phyloP scores from a whole-genome alignment of 2,888 invertebrate species.

The Cybosia mesomella region DNA sequence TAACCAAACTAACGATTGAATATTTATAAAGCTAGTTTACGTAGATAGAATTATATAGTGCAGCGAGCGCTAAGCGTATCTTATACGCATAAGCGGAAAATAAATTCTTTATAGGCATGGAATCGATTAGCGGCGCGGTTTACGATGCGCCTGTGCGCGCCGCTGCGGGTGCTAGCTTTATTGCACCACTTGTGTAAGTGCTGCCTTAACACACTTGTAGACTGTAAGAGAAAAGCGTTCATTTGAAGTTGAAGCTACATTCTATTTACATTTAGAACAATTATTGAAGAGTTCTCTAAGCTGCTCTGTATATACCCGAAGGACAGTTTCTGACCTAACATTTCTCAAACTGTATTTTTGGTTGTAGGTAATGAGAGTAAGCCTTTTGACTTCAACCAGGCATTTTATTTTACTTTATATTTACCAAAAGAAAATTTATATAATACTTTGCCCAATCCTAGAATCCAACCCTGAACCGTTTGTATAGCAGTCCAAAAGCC shows the following conservation, averaged over 20 bases:
- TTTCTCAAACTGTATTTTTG: background rate
- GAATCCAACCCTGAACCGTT: background rate
- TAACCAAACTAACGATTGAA: slow-evolving; percentile 29
- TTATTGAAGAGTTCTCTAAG: background rate
- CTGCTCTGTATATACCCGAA: background rate
- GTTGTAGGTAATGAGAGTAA: background rate
- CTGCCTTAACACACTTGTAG: slow-evolving; percentile 29
- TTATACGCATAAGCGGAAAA: slow-evolving; percentile 61
- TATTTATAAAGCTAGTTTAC: slow-evolving; percentile 44
- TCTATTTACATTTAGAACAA: background rate
- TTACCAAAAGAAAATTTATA: background rate
- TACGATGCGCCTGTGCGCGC: slow-evolving; percentile 55
- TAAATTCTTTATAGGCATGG: slow-evolving; percentile 68
- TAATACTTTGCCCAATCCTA: background rate
- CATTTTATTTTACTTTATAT: too few relatives aligned
- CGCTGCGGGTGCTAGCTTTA: slow-evolving; percentile 52
- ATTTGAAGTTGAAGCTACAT: background rate
- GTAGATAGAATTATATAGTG: slow-evolving; percentile 55
- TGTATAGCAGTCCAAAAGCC: background rate
- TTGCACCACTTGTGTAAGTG: slow-evolving; percentile 34
- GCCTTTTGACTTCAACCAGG: too few relatives aligned
- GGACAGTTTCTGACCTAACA: background rate
- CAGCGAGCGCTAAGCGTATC: slow-evolving; percentile 45
- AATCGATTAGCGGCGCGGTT: slow-evolving; percentile 67
- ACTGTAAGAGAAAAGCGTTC: slow-evolving; percentile 11